Conservation (phyloP, 2,888 invertebrate species). For the Abrostola triplasia region DNA sequence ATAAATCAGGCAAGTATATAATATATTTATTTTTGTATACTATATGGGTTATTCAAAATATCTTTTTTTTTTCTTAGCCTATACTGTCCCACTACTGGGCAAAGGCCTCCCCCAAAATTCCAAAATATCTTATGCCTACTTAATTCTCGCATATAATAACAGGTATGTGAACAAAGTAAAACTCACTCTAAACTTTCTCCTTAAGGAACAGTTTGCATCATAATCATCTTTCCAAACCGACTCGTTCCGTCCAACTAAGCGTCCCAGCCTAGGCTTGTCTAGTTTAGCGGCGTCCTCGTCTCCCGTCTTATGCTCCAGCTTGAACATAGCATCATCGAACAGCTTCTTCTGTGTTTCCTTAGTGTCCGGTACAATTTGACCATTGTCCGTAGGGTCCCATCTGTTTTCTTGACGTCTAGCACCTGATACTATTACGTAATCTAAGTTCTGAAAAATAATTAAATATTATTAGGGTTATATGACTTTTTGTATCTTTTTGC, state of each 20-base stretch:
- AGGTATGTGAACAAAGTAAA: conserved; percentile 6
- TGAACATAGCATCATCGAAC: conserved; percentile 99
- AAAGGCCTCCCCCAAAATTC: too few relatives aligned
- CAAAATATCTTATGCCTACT: too few relatives aligned
- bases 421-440: conserved; percentile 98
- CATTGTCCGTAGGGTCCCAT: conserved; percentile 99
- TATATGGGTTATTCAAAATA: too few relatives aligned
- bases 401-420: conserved; percentile 98
- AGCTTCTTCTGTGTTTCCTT: conserved; percentile 96
- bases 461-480: too few relatives aligned
- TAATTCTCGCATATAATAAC: background rate
- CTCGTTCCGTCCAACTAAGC: conserved; percentile 93
- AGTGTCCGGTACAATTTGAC: conserved; percentile 97
- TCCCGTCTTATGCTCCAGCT: conserved; percentile 96
- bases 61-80: too few relatives aligned
- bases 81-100: too few relatives aligned
- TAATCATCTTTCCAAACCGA: conserved; percentile 97
- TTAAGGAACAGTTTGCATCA: conserved; percentile 94
- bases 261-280: conserved; percentile 92
- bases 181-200: conserved; percentile 95
- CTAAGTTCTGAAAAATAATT: conserved; percentile 93
- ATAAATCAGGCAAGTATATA: too few relatives aligned
- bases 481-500: too few relatives aligned
- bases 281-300: conserved; percentile 92
- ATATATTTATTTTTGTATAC: too few relatives aligned